Percentiles rank a stretch among this genome's conserved stretches.
These are phyloP conservation scores for Ooceraea biroi DNA, from an alignment of 1,140 invertebrate genomes.

Conservation along the genomic window DNA sequence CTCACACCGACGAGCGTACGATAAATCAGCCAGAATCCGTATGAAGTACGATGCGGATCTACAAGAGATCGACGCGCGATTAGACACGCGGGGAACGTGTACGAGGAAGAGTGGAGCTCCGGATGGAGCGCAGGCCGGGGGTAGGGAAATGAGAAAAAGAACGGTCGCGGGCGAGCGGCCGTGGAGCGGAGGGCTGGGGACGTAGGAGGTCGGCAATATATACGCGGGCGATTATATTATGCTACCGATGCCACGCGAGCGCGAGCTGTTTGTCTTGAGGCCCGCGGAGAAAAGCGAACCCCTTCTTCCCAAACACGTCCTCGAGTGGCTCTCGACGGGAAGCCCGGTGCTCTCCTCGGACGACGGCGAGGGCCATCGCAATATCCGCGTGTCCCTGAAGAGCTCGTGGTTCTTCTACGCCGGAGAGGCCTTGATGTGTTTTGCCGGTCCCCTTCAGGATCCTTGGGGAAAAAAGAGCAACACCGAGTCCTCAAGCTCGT, in stretches of 20 bases:
- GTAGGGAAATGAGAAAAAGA: constrained; percentile 48
- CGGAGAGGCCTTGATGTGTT: constrained; percentile 80
- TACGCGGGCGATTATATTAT: constrained; percentile 77
- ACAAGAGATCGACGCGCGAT: constrained; percentile 58
- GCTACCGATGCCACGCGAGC: constrained; percentile 75
- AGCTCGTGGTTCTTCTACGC: constrained; percentile 63
- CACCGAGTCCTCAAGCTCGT: constrained; percentile 65
- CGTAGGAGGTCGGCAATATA: constrained; percentile 2
- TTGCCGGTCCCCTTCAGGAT: constrained; percentile 76
- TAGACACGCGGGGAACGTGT: constrained; percentile 55
- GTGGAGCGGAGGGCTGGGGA: neutral
- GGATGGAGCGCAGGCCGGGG: neutral
- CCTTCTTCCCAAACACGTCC: constrained; percentile 78
- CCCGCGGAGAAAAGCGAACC: constrained; percentile 79
- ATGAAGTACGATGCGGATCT: constrained; percentile 61
- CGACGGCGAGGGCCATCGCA: constrained; percentile 78
- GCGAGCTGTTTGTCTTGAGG: constrained; percentile 78
- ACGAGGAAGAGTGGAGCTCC: constrained; percentile 35
- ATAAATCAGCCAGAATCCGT: constrained; percentile 58
- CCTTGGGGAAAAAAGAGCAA: constrained; percentile 60
- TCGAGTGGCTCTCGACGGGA: constrained; percentile 82
- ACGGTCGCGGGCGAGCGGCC: neutral
- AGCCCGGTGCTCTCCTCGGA: constrained; percentile 71
- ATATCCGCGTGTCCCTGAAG: constrained; percentile 78
- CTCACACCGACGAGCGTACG: constrained; percentile 59